phyloP scores from a whole-genome alignment of 2,113 vertebrate genomes.

The Paramormyrops kingsleyae region DNA sequence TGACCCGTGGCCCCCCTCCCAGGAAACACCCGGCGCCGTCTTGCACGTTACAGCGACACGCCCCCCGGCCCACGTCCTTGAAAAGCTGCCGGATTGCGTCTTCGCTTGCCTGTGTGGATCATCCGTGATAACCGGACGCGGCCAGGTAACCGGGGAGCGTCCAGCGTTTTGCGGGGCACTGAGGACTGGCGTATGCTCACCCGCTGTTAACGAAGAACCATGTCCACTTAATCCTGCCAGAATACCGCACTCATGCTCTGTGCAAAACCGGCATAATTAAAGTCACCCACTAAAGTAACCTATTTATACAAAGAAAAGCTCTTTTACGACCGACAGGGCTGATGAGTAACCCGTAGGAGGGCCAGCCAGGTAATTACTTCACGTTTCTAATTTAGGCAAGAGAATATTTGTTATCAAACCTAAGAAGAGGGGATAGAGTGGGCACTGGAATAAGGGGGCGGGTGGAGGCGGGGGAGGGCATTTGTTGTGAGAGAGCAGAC shows the following conservation, averaged over 20 bases:
- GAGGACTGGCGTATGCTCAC: slow-evolving; percentile 40
- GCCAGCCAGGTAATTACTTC: slow-evolving; percentile 56
- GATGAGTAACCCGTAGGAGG: slow-evolving; percentile 47
- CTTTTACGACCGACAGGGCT: slow-evolving; percentile 42
- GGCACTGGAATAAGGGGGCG: slow-evolving; percentile 2
- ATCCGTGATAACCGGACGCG: slow-evolving; percentile 39
- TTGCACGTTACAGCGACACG: slow-evolving; percentile 17
- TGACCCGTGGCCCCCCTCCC: neutral
- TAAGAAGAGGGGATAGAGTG: slow-evolving; percentile 16
- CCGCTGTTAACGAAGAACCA: slow-evolving; percentile 53
- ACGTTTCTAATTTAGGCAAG: slow-evolving; percentile 60
- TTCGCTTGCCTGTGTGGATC: slow-evolving; percentile 46
- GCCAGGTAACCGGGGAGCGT: slow-evolving; percentile 59
- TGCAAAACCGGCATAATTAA: slow-evolving; percentile 71
- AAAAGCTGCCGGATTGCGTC: slow-evolving; percentile 19
- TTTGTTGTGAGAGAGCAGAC: slow-evolving; percentile 38
- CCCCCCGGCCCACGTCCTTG: slow-evolving; percentile 30
- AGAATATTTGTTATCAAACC: slow-evolving; percentile 59
- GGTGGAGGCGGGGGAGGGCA: slow-evolving; percentile 30
- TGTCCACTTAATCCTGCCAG: slow-evolving; percentile 61
- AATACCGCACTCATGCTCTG: slow-evolving; percentile 69
- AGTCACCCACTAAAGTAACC: slow-evolving; percentile 65
- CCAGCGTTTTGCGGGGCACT: slow-evolving; percentile 42
- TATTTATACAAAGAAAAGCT: slow-evolving; percentile 66
- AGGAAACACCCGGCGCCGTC: neutral